phyloP scores from a whole-genome alignment of 2,113 vertebrate species.

The Brachionichthys hirsutus region DNA sequence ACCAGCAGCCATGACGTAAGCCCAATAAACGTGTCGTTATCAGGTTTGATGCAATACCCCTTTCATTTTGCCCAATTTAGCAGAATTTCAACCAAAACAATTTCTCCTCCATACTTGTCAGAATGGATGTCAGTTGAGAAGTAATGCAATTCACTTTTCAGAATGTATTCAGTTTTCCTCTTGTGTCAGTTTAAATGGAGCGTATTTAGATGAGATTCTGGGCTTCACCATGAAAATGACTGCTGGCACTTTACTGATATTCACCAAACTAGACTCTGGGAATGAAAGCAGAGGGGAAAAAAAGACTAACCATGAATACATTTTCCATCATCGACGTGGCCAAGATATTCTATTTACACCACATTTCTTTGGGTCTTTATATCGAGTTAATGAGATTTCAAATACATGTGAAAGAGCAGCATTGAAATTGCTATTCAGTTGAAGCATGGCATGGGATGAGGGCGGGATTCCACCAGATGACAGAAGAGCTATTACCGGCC shows the following conservation, averaged over 20 bases:
- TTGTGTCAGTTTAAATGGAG: slow-evolving; percentile 55
- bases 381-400: slow-evolving; percentile 76
- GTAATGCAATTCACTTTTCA: slow-evolving; percentile 29
- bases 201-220: slow-evolving; percentile 55
- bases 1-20: no score
- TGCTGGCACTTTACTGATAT: slow-evolving; percentile 61
- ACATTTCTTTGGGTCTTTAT: slow-evolving; percentile 70
- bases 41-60: no score
- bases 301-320: slow-evolving; percentile 70
- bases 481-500: slow-evolving; percentile 63
- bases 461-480: slow-evolving; percentile 60
- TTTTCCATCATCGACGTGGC: slow-evolving; percentile 60
- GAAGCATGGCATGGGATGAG: slow-evolving; percentile 54
- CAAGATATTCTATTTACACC: slow-evolving; percentile 74
- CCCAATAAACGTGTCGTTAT: no score
- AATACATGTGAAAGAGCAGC: slow-evolving; percentile 74
- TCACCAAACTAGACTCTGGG: slow-evolving; percentile 31
- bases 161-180: slow-evolving; percentile 1
- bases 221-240: slow-evolving; percentile 53
- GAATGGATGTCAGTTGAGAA: slow-evolving; percentile 19
- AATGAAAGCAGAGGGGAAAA: slow-evolving; percentile 49
- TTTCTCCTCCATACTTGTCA: slow-evolving; percentile 25
- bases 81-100: slow-evolving; percentile 1
- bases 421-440: slow-evolving; percentile 74
- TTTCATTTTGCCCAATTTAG: neutral